Conservation (phyloP, 2,888 invertebrate genomes). For the Ceratothoa steindachneri region DNA sequence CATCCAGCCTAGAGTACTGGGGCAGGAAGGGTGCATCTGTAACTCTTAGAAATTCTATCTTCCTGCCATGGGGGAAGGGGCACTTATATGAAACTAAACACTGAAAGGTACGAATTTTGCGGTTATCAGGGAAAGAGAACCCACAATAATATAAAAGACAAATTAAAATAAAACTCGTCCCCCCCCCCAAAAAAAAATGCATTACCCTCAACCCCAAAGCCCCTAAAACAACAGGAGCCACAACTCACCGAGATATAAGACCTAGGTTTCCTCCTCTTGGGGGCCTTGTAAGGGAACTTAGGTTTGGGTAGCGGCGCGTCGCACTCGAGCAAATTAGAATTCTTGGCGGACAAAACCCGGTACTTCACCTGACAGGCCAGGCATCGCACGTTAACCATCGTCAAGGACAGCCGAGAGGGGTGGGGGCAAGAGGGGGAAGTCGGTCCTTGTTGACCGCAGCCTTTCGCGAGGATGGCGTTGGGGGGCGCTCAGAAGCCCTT, state of each 20-base stretch:
- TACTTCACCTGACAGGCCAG: slow-evolving; percentile 49
- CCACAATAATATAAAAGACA: too few species aligned
- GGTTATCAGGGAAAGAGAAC: too few species aligned
- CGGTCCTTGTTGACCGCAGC: neutral
- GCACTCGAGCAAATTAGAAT: slow-evolving; percentile 44
- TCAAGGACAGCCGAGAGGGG: neutral
- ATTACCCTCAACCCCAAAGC: too few species aligned
- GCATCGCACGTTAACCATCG: slow-evolving; percentile 49
- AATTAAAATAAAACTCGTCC: too few species aligned
- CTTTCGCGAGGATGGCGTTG: neutral
- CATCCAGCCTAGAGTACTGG: too few species aligned
- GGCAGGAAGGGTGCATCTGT: too few species aligned
- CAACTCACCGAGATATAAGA: slow-evolving; percentile 52
- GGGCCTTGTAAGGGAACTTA: slow-evolving; percentile 53
- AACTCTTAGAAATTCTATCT: too few species aligned
- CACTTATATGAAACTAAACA: too few species aligned
- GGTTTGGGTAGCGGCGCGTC: slow-evolving; percentile 48
- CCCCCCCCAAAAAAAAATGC: too few species aligned
- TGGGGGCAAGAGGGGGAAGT: neutral
- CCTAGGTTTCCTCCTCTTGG: slow-evolving; percentile 53
- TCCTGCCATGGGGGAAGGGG: too few species aligned
- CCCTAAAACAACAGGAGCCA: neutral
- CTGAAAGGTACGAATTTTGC: too few species aligned
- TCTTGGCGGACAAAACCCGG: slow-evolving; percentile 48
- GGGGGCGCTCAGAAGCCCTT: too few species aligned